Conservation (phyloP, 1,140 invertebrate species). For the Papilio dardanus region DNA sequence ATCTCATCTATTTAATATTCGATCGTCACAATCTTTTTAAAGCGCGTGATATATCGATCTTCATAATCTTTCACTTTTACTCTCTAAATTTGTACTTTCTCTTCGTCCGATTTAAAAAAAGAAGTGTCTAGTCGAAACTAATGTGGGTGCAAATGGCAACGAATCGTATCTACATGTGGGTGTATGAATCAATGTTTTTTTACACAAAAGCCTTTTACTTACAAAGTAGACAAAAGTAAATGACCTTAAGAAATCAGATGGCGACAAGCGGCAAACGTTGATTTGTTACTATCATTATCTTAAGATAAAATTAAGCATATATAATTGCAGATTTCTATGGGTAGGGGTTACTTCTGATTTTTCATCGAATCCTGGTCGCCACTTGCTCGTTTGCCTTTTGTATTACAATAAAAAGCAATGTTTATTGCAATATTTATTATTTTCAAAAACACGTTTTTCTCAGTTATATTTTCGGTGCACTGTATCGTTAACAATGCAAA, state of each 20-base stretch:
- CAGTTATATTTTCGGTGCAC: neutral
- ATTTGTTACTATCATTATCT: conserved; percentile 7
- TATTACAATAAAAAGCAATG: no score
- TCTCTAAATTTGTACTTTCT: conserved; percentile 10
- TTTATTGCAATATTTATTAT: neutral
- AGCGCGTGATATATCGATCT: conserved; percentile 28
- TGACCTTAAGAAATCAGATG: conserved; percentile 11
- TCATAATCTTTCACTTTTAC: conserved; percentile 32
- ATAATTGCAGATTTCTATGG: neutral
- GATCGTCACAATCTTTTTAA: neutral
- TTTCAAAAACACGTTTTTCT: neutral
- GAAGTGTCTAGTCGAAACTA: neutral
- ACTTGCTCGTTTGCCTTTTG: no score
- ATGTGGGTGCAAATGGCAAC: conserved; percentile 2
- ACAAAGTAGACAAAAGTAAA: neutral
- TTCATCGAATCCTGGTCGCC: no score
- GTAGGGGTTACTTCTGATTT: no score
- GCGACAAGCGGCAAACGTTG: neutral
- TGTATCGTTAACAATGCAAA: neutral
- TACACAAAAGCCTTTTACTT: neutral
- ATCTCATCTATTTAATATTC: neutral
- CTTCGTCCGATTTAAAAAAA: conserved; percentile 3
- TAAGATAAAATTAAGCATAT: no score
- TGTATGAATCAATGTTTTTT: neutral
- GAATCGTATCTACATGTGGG: neutral